phyloP scores from a whole-genome alignment of 2,113 vertebrate species.

The Hucho hucho region DNA sequence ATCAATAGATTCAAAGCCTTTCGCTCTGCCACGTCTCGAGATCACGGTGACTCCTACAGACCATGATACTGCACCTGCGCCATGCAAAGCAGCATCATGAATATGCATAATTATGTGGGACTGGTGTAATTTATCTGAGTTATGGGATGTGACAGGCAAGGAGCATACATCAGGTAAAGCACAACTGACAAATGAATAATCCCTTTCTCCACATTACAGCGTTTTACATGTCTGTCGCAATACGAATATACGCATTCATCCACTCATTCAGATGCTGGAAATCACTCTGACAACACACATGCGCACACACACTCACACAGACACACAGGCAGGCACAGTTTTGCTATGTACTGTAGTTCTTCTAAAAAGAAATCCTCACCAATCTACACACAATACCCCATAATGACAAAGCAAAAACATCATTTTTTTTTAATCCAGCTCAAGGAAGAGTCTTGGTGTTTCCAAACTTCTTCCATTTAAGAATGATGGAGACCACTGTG shows the following conservation, averaged over 20 bases:
- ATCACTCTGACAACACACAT: slow-evolving; percentile 17
- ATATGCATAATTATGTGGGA: slow-evolving; percentile 91
- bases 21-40: slow-evolving; percentile 71
- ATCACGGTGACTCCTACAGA: slow-evolving; percentile 56
- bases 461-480: too few relatives aligned
- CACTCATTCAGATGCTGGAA: slow-evolving; percentile 35
- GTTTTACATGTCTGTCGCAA: slow-evolving; percentile 53
- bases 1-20: slow-evolving; percentile 75
- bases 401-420: too few relatives aligned
- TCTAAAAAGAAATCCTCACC: too few relatives aligned
- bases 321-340: slow-evolving; percentile 6
- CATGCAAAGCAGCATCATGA: slow-evolving; percentile 87
- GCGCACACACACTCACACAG: slow-evolving; percentile 7
- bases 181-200: slow-evolving; percentile 86
- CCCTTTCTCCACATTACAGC: slow-evolving; percentile 69
- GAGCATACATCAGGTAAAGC: slow-evolving; percentile 83
- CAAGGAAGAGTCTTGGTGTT: too few relatives aligned
- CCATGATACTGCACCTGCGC: slow-evolving; percentile 59
- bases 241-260: slow-evolving; percentile 22
- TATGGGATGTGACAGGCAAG: slow-evolving; percentile 87
- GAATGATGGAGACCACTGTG: too few relatives aligned
- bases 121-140: slow-evolving; percentile 87
- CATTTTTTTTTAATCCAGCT: too few relatives aligned
- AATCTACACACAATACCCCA: too few relatives aligned
- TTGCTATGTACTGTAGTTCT: neutral